Evolutionary conservation across 1,140 invertebrate genomes (phyloP).

Genomic region (Tetramorium alpestre): DNA sequence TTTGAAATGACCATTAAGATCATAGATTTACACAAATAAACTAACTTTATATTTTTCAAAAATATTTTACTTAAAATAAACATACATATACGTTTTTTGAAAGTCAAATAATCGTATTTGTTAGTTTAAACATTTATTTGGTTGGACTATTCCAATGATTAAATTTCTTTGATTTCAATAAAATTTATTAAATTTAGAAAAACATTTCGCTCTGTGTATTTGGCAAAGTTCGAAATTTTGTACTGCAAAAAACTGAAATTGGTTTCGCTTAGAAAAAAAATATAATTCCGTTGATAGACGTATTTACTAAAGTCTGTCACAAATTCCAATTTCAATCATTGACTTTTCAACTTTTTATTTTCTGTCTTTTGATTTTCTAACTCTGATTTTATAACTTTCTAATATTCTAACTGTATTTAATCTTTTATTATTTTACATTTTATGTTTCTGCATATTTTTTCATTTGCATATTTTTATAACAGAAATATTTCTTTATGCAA

Average conservation of each 20-base stretch:
- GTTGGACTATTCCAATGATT: no score
- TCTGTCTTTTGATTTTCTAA: not conserved
- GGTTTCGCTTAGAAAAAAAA: not conserved
- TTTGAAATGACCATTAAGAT: no score
- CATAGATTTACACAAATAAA: no score
- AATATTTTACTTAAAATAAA: no score
- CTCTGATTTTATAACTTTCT: not conserved
- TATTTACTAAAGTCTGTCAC: not conserved
- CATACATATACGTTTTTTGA: no score
- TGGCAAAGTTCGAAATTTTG: not conserved
- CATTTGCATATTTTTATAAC: not conserved
- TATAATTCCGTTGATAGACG: not conserved
- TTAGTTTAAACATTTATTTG: no score
- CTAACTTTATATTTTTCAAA: no score
- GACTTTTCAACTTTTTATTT: not conserved
- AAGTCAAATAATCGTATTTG: no score
- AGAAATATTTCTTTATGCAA: conserved; percentile 4
- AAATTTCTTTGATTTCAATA: no score
- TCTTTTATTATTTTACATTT: not conserved
- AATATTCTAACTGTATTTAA: no score
- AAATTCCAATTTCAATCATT: not conserved
- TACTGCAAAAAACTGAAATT: not conserved
- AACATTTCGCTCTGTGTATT: not conserved
- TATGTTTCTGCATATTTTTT: not conserved
- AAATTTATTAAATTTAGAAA: no score